Conservation (phyloP, 2,113 vertebrate genomes). For the Falco punctatus region DNA sequence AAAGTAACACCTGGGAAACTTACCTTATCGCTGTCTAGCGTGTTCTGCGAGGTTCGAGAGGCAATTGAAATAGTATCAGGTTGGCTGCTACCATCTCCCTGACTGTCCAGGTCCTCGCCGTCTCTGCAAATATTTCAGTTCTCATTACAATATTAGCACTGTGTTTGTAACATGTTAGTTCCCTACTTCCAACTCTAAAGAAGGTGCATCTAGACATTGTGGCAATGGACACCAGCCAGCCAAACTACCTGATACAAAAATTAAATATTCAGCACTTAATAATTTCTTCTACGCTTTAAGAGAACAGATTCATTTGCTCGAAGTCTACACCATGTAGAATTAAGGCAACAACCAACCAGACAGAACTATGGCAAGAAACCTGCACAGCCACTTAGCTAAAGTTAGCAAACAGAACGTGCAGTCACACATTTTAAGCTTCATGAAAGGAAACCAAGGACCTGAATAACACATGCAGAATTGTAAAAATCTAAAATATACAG, state of each 20-base stretch:
- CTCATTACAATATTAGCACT: not conserved
- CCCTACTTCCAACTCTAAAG: not conserved
- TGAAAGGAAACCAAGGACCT: not conserved
- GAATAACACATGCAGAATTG: not conserved
- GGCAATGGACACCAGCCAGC: not conserved
- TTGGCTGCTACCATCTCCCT: slow-evolving; percentile 98
- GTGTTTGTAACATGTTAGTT: not conserved
- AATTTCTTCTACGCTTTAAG: not conserved
- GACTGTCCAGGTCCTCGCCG: slow-evolving; percentile 96
- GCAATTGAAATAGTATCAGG: slow-evolving; percentile 98
- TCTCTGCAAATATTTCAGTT: slow-evolving; percentile 80
- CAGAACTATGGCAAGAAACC: not conserved
- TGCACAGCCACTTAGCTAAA: not conserved
- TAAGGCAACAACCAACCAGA: not conserved
- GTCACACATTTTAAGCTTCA: not conserved
- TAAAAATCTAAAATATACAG: not conserved
- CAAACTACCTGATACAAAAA: not conserved
- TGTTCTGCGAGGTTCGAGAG: slow-evolving; percentile 97
- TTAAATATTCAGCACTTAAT: not conserved
- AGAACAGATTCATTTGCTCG: not conserved
- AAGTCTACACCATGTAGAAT: not conserved
- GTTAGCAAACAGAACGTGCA: not conserved
- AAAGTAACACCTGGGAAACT: slow-evolving; percentile 5
- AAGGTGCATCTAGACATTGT: not conserved
- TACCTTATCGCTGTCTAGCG: slow-evolving; percentile 97